A percentile compares a stretch with the other conserved stretches of the same genome.
Conservation (phyloP, 2,888 invertebrate genomes). For the Orthosia cruda region DNA sequence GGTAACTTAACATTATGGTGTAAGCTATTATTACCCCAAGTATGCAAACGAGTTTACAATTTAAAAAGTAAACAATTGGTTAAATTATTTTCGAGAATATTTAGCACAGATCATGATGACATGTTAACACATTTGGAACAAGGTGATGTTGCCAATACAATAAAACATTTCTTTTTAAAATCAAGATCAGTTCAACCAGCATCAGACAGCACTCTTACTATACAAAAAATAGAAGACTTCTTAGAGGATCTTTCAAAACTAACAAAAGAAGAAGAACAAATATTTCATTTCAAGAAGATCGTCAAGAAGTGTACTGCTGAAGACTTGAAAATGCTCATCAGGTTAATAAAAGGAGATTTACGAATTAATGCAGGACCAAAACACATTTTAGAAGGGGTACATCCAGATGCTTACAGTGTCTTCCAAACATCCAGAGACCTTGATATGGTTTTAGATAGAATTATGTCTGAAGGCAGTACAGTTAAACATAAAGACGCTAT, state of each 20-base stretch:
- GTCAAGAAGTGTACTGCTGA: constrained; percentile 95
- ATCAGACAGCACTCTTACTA: constrained; percentile 93
- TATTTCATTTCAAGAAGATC: constrained; percentile 94
- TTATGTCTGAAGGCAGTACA: constrained; percentile 78
- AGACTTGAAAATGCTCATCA: constrained; percentile 96
- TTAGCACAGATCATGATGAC: constrained; percentile 94
- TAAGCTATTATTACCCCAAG: constrained; percentile 96
- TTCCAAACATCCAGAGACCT: constrained; percentile 97
- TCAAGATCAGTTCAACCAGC: constrained; percentile 92
- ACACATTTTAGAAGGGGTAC: constrained; percentile 97
- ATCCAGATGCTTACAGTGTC: constrained; percentile 96
- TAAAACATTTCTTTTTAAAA: constrained; percentile 94
- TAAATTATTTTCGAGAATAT: constrained; percentile 96
- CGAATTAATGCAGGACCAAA: constrained; percentile 98
- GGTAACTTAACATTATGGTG: constrained; percentile 96
- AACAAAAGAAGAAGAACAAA: constrained; percentile 97
- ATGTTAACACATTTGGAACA: constrained; percentile 97
- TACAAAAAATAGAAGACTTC: constrained; percentile 95
- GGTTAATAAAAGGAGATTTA: constrained; percentile 97
- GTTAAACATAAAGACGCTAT: constrained; percentile 85
- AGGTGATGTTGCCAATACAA: constrained; percentile 97
- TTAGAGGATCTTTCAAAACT: constrained; percentile 94
- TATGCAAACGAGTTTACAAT: constrained; percentile 97
- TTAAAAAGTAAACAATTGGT: constrained; percentile 97
- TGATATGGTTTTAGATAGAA: constrained; percentile 93